Conservation (phyloP, 2,797 vertebrate genomes). For the Pantherophis alleghaniensis region DNA sequence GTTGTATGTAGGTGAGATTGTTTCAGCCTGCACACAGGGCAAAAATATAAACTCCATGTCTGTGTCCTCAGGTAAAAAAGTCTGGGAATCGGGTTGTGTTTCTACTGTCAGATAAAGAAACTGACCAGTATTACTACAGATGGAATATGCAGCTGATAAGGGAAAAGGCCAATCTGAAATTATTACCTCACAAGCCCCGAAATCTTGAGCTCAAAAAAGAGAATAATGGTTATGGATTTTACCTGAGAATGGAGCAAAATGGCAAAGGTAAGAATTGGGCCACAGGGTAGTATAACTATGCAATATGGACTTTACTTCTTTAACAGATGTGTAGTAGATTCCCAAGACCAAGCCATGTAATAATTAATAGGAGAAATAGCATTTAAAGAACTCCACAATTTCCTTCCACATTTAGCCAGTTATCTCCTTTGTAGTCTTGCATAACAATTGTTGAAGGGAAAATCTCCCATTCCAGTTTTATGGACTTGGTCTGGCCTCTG, state of each 20-base stretch:
- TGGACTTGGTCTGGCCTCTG: background rate
- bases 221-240: conserved; percentile 83
- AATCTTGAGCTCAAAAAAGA: conserved; percentile 76
- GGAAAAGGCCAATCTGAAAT: conserved; percentile 71
- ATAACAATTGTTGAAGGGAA: background rate
- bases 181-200: conserved; percentile 82
- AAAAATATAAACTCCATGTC: background rate
- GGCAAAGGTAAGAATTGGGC: conserved; percentile 63
- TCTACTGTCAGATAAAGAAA: conserved; percentile 82
- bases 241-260: conserved; percentile 72
- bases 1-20: background rate
- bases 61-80: conserved; percentile 73
- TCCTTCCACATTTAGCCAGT: background rate
- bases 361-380: background rate
- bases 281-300: background rate
- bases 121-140: conserved; percentile 72
- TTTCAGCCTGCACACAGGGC: background rate
- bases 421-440: too few relatives aligned
- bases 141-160: conserved; percentile 68
- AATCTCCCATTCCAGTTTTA: too few relatives aligned
- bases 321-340: background rate
- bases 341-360: background rate
- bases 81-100: conserved; percentile 77
- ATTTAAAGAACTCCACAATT: background rate
- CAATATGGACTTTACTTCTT: rapidly evolving